These are phyloP conservation scores for Syngnathus typhle DNA, from an alignment of 2,113 vertebrate species.

Conservation along the genomic window DNA sequence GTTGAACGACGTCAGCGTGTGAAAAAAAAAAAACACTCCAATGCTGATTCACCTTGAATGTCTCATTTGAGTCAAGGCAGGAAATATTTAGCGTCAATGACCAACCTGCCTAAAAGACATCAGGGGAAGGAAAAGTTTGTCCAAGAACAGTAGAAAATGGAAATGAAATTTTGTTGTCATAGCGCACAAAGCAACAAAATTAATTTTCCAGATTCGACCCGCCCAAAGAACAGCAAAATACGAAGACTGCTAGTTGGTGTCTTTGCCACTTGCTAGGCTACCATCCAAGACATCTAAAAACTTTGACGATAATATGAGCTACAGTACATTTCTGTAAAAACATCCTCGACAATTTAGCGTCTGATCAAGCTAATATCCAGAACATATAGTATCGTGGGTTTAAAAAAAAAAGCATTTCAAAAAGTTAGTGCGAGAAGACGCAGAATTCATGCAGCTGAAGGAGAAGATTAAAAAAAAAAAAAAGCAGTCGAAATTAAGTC, in stretches of 20 bases:
- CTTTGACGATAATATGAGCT: too few relatives aligned
- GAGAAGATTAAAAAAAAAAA: conserved; percentile 14
- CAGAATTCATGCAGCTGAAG: not conserved
- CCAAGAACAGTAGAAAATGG: too few relatives aligned
- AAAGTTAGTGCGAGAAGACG: conserved; percentile 58
- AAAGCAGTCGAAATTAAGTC: conserved; percentile 60
- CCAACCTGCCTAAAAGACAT: not conserved
- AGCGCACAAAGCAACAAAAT: too few relatives aligned
- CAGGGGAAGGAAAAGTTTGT: too few relatives aligned
- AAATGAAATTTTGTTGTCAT: too few relatives aligned
- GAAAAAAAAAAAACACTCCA: conserved; percentile 17
- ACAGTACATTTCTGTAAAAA: not conserved
- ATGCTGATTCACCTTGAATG: conserved; percentile 40
- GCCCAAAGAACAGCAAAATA: too few relatives aligned
- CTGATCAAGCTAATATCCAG: not conserved
- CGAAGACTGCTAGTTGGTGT: too few relatives aligned
- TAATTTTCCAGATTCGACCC: too few relatives aligned
- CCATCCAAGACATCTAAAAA: too few relatives aligned
- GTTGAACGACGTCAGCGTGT: conserved; percentile 54
- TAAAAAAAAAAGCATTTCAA: not conserved
- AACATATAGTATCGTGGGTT: not conserved
- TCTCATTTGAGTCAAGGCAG: conserved; percentile 17
- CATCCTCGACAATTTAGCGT: not conserved
- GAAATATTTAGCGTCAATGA: conserved; percentile 12
- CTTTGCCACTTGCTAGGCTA: too few relatives aligned